A percentile compares a stretch with the other conserved stretches of the same genome.
phyloP scores from a whole-genome alignment of 2,888 invertebrate species.

The Drosophila prolongata region DNA sequence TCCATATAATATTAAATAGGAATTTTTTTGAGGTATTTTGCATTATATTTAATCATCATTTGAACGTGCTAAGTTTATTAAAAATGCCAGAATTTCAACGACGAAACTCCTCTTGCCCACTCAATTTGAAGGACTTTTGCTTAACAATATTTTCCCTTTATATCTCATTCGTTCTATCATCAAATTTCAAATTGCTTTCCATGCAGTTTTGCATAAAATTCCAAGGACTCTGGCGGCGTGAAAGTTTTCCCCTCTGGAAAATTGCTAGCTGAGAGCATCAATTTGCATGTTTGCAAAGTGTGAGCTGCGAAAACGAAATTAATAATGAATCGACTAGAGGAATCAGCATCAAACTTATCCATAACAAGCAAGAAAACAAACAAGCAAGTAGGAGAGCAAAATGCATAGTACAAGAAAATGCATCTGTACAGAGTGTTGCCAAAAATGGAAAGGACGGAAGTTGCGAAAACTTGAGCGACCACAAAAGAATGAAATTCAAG shows the following conservation, averaged over 20 bases:
- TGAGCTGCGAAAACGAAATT: conserved; percentile 66
- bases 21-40: neutral
- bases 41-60: neutral
- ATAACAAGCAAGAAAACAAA: conserved; percentile 31
- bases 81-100: neutral
- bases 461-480: conserved; percentile 52
- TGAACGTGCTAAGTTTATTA: neutral
- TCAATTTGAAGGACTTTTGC: conserved; percentile 10
- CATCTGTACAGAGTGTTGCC: conserved; percentile 21
- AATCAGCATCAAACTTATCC: conserved; percentile 65
- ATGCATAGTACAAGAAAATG: conserved; percentile 20
- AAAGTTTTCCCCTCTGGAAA: conserved; percentile 18
- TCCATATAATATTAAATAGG: neutral
- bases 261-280: conserved; percentile 32
- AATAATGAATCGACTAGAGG: conserved; percentile 71
- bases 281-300: conserved; percentile 74
- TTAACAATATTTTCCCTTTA: conserved; percentile 7
- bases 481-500: conserved; percentile 65
- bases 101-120: neutral
- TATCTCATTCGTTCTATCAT: conserved; percentile 7
- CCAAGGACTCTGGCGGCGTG: conserved; percentile 4
- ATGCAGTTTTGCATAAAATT: conserved; percentile 25
- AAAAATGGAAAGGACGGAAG: conserved; percentile 35
- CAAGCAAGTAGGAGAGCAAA: conserved; percentile 22
- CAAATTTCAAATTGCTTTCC: conserved; percentile 30